phyloP scores from a whole-genome alignment of 2,113 vertebrate species.

The Hyla sarda region DNA sequence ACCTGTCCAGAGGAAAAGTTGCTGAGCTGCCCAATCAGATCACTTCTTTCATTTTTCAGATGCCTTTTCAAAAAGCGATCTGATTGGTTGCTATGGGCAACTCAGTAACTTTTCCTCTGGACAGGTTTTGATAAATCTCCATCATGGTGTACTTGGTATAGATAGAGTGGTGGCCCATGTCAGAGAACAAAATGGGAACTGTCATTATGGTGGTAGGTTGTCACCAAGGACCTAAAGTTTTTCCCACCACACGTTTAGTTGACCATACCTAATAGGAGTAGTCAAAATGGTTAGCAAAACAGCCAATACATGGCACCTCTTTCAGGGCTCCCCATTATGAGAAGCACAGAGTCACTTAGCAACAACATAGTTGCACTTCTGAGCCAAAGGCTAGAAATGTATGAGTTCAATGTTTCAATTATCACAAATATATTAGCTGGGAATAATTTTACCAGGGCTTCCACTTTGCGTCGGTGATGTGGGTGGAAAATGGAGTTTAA shows the following conservation, averaged over 20 bases:
- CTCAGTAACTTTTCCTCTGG: too few relatives aligned
- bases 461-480: not conserved
- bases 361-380: too few relatives aligned
- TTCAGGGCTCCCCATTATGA: not conserved
- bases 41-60: too few relatives aligned
- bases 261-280: not conserved
- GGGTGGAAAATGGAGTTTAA: constrained; percentile 2
- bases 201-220: too few relatives aligned
- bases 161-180: too few relatives aligned
- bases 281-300: not conserved
- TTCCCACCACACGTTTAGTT: not conserved
- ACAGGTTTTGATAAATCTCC: too few relatives aligned
- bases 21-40: too few relatives aligned
- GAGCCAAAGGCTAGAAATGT: not conserved
- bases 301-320: not conserved
- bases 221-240: not conserved
- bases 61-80: too few relatives aligned
- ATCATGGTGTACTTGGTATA: too few relatives aligned
- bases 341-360: not conserved
- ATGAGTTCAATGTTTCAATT: not conserved
- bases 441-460: not conserved
- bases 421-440: not conserved
- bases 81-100: too few relatives aligned
- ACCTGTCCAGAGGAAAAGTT: too few relatives aligned
- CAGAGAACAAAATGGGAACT: too few relatives aligned